Percentiles rank a stretch among this genome's conserved stretches.
Evolutionary conservation across 1,140 invertebrate species (phyloP).

Genomic region (Lepidurus apus): DNA sequence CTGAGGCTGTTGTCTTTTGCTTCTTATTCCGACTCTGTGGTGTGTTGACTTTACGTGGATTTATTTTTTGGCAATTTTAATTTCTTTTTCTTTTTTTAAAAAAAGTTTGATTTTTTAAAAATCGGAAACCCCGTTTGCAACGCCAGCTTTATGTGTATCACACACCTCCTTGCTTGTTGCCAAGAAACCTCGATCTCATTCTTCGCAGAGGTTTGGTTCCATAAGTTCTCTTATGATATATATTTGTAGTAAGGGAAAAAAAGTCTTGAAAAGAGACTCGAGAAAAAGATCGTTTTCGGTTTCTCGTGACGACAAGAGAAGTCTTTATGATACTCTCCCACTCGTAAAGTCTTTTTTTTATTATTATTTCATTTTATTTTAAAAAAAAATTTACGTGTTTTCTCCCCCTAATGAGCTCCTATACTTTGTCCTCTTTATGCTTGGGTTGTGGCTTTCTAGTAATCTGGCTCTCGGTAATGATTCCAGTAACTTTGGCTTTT

Average conservation of each 20-base stretch:
- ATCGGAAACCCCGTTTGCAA: background rate
- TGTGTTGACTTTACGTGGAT: background rate
- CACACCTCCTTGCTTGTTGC: constrained; percentile 10
- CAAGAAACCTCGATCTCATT: constrained; percentile 15
- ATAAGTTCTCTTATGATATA: background rate
- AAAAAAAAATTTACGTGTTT: background rate
- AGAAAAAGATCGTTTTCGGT: background rate
- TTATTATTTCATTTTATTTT: background rate
- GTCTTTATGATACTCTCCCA: background rate
- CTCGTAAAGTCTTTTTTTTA: background rate
- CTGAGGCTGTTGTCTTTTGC: background rate
- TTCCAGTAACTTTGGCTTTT: background rate
- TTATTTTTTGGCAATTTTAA: background rate
- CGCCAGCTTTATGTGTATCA: background rate
- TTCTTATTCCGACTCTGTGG: background rate
- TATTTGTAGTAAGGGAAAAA: background rate
- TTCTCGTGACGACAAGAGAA: background rate
- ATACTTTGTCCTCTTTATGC: background rate
- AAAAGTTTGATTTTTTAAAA: background rate
- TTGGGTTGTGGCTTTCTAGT: constrained; percentile 8
- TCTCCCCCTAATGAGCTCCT: background rate
- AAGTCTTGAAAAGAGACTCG: background rate
- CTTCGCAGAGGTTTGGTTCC: background rate
- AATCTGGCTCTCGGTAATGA: background rate
- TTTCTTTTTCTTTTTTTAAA: background rate